Evolutionary conservation across 2,113 vertebrate genomes (phyloP).

Genomic region (Protomyctophum bolini): DNA sequence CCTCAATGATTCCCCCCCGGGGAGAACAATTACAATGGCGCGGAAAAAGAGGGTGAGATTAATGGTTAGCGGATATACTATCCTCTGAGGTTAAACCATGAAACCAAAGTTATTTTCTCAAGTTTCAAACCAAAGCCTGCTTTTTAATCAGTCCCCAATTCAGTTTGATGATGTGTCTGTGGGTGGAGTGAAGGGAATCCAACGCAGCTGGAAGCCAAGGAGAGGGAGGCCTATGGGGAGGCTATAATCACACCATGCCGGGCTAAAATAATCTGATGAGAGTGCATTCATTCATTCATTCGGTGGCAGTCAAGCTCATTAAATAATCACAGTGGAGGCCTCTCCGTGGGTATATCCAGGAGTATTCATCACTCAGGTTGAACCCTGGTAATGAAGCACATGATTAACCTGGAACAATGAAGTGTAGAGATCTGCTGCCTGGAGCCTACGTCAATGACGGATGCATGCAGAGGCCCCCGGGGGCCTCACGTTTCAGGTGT

Average conservation of each 20-base stretch:
- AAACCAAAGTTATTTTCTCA: conserved; percentile 44
- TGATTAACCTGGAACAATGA: conserved; percentile 39
- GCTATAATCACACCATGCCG: conserved; percentile 47
- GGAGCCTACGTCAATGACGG: conserved; percentile 6
- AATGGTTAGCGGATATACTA: conserved; percentile 27
- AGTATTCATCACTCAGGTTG: conserved; percentile 35
- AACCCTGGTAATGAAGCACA: conserved; percentile 18
- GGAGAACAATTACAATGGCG: conserved; percentile 54
- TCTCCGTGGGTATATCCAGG: conserved; percentile 18
- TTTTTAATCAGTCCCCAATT: conserved; percentile 44
- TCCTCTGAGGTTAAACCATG: conserved; percentile 58
- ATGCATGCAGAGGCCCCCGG: not conserved
- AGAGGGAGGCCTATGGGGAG: conserved; percentile 34
- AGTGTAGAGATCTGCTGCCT: not conserved
- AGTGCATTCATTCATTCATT: too few relatives aligned
- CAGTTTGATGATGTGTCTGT: conserved; percentile 43
- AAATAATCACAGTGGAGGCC: conserved; percentile 34
- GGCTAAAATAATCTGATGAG: conserved; percentile 48
- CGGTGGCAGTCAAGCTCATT: conserved; percentile 27
- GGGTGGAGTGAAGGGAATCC: conserved; percentile 36
- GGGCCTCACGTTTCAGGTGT: conserved; percentile 3
- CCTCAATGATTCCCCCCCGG: not conserved
- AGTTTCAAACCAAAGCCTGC: conserved; percentile 43
- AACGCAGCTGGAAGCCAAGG: conserved; percentile 23
- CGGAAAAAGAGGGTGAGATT: conserved; percentile 31